Evolutionary conservation across 1,140 invertebrate genomes (phyloP), one percentile per base, ranked within the genome.

Genomic region (Orius laevigatus): DNA sequence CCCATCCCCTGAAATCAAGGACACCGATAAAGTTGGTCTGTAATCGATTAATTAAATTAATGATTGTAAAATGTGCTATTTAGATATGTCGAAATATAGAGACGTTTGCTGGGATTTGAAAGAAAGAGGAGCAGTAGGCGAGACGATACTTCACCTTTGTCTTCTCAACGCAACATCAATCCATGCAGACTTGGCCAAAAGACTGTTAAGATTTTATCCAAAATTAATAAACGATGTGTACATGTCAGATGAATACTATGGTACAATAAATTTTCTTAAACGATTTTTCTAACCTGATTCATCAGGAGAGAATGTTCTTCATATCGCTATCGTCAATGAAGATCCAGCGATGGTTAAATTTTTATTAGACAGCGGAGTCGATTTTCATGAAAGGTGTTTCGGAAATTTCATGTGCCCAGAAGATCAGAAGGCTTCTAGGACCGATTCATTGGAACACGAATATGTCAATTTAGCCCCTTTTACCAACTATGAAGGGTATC

Each of bases 291-390:
- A 46, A 5, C 11, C 3, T 42, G 5, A 42, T 15, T 42, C 11
- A 42, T 33, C 47, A 84, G 84, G 87, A 1, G 87, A 93, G 60
- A 89, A 78, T 62, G 84, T 87, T 0, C 69, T 98, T 0, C 94
- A 98, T 58, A 92, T 98, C 62, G 90, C 93, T 0, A 96, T 98
- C 56, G 92, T 96, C 0, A 98, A 98, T 63, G 94, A 98, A 62
- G 94, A 98, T 64, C 90, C 92, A 1, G 78, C 85, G 0, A 92
- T 97, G 88, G 91, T 96, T 1, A 96, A 95, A 65, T 96, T 85
- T 63, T 68, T 98, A 5, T 64, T 98, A 31, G 88, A 96, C 58
- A 79, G 85, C 47, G 89, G 90, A 3, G 88, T 86, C 0, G 79
- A 97, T 62, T 80, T 87, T 33, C 79, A 94, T 56, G 86, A 93